Conservation (phyloP, 2,113 vertebrate genomes). For the mouse (Mus musculus) region DNA sequence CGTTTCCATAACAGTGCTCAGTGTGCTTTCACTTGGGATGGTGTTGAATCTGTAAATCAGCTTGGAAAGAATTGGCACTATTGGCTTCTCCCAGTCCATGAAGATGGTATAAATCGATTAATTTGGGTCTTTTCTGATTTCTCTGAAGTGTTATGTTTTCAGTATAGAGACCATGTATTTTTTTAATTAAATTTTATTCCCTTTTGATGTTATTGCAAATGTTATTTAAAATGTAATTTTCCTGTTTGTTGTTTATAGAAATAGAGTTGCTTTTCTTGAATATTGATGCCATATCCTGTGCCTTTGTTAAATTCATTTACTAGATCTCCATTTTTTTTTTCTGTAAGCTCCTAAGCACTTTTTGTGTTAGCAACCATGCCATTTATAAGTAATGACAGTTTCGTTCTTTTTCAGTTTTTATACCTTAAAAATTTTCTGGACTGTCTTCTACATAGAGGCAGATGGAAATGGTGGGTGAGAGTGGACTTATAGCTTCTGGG, state of each 20-base stretch:
- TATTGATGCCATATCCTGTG: background rate
- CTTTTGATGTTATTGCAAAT: background rate
- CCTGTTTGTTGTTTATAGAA: slow-evolving; percentile 36
- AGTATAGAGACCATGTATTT: background rate
- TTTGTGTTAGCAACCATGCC: background rate
- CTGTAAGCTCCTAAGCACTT: background rate
- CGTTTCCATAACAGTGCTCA: slow-evolving; percentile 13
- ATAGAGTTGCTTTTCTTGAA: slow-evolving; percentile 14
- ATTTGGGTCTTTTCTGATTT: slow-evolving; percentile 11
- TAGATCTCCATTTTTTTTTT: slow-evolving; percentile 4
- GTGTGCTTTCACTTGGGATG: background rate
- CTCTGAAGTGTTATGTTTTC: background rate
- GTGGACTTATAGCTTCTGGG: background rate
- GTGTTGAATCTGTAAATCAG: background rate
- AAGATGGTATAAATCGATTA: background rate
- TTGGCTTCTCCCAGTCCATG: background rate
- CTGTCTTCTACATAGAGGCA: background rate
- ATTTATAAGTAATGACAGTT: slow-evolving; percentile 29
- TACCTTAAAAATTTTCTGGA: background rate
- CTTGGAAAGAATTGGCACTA: background rate
- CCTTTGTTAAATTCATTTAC: slow-evolving; percentile 34
- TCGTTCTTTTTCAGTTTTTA: slow-evolving; percentile 3
- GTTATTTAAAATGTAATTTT: slow-evolving; percentile 26
- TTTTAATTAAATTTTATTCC: slow-evolving; percentile 7
- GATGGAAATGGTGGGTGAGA: background rate